Base-by-base conservation (phyloP, 2,113 vertebrate genomes). In the Platysternon megacephalum region DNA sequence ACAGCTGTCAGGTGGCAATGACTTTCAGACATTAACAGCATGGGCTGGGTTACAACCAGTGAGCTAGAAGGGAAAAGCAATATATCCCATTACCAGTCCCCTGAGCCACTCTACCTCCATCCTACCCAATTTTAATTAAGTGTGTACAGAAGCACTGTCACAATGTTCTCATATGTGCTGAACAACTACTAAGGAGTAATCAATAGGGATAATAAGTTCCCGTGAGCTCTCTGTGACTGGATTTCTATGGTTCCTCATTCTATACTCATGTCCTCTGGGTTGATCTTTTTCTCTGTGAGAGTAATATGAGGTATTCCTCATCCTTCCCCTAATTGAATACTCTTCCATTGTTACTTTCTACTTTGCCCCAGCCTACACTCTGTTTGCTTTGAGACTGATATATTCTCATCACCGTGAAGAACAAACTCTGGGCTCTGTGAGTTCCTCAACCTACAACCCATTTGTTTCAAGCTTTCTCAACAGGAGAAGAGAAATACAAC, bases 381-480 rank as follows among this genome's bases (percentile, higher is more conserved):
- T 82, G 42, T 93, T 89, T 82, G 48, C 56, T 94, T 79, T 95
- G 87, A 94, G 93, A 85, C 79, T 4, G 32, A n/a, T 52, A 39
- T 89, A 88, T 49, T 81, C 49, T 78, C 84, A 82, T 95, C 79
- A 89, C 74, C 78, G 26, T 6, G 2, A 48, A 94, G 46, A 94
- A 86, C 76, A 80, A 93, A 91, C 51, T n/a, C 72, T 85, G 32
- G 49, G 6, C 81, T 92, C 90, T 76, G 3, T 46, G 32, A 86
- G 55, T 94, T 95, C 17, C 4, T 94, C 48, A 84, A 19, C 8
- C 76, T 87, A 91, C 44, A 79, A 80, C 28, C 22, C 19, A 12
- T 82, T 95, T 91, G 42, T 96, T 85, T 93, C 61, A 86, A 65
- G 82, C 28, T 90, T 96, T 86, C 49, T 85, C 82, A 80, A 49